phyloP scores from a whole-genome alignment of 2,113 vertebrate species.

The Coptodon rendalli region DNA sequence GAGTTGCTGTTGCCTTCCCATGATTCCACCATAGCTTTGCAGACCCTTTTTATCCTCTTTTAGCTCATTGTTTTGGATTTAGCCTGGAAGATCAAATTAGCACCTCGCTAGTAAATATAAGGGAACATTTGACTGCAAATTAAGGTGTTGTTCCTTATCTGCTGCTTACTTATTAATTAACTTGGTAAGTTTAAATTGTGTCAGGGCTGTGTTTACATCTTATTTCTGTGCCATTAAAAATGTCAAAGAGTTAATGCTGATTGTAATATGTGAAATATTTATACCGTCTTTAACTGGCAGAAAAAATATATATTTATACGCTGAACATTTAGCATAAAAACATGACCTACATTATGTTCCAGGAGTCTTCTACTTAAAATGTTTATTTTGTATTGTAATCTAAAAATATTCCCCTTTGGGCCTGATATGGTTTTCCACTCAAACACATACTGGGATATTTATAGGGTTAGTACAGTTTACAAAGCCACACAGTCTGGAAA shows the following conservation, averaged over 20 bases:
- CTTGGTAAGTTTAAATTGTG: not conserved
- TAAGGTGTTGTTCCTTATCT: not conserved
- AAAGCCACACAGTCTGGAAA: not conserved
- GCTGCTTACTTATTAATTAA: not conserved
- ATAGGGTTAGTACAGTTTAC: not conserved
- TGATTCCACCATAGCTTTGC: not conserved
- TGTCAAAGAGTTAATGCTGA: not conserved
- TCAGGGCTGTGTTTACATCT: not conserved
- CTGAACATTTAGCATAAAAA: not conserved
- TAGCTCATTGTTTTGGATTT: not conserved
- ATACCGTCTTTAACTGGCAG: not conserved
- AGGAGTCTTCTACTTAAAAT: not conserved
- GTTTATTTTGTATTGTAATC: not conserved
- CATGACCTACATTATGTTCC: not conserved
- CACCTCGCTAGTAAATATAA: not conserved
- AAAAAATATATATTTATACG: accelerated
- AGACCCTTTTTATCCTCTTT: not conserved
- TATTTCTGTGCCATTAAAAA: not conserved
- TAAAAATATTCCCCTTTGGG: not conserved
- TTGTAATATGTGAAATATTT: not conserved
- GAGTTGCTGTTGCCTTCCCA: not conserved
- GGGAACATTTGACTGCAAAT: not conserved
- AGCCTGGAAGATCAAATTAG: not conserved
- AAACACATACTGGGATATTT: not conserved
- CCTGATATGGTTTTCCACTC: not conserved